These are phyloP conservation scores for Hypotaenidia okinawae DNA, from an alignment of 2,797 vertebrate species.

Conservation along the genomic window DNA sequence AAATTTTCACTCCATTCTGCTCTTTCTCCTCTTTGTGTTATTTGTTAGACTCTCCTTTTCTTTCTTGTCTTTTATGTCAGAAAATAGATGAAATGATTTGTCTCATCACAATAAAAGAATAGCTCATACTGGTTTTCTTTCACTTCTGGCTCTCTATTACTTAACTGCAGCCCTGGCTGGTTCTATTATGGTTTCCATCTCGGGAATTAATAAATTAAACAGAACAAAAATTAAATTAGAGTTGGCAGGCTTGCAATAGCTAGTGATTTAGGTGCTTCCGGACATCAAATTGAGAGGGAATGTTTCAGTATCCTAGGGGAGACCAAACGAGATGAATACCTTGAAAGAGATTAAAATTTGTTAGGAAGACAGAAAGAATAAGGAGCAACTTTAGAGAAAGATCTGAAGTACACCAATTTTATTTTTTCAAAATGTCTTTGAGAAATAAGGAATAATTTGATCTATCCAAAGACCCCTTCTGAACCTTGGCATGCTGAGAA, in stretches of 20 bases:
- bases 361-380: slow-evolving; percentile 21
- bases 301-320: slow-evolving; percentile 16
- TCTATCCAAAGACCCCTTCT: neutral
- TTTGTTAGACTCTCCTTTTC: slow-evolving; percentile 8
- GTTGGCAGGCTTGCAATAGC: slow-evolving; percentile 30
- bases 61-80: slow-evolving; percentile 34
- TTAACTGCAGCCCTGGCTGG: neutral
- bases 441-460: neutral
- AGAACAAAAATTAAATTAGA: slow-evolving; percentile 57
- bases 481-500: neutral
- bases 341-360: slow-evolving; percentile 47
- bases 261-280: slow-evolving; percentile 49
- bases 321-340: slow-evolving; percentile 21
- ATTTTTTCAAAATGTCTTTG: neutral
- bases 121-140: slow-evolving; percentile 29
- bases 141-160: slow-evolving; percentile 19
- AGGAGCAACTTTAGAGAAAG: neutral
- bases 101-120: slow-evolving; percentile 19
- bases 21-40: slow-evolving; percentile 21
- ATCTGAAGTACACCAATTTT: neutral
- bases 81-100: slow-evolving; percentile 58
- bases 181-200: slow-evolving; percentile 25
- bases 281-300: slow-evolving; percentile 33
- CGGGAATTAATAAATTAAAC: slow-evolving; percentile 60
- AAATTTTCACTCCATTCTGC: slow-evolving; percentile 34